Evolutionary conservation across 2,888 invertebrate species (phyloP), one percentile per base, ranked within the genome.

Genomic region (Silvanus unidentatus): DNA sequence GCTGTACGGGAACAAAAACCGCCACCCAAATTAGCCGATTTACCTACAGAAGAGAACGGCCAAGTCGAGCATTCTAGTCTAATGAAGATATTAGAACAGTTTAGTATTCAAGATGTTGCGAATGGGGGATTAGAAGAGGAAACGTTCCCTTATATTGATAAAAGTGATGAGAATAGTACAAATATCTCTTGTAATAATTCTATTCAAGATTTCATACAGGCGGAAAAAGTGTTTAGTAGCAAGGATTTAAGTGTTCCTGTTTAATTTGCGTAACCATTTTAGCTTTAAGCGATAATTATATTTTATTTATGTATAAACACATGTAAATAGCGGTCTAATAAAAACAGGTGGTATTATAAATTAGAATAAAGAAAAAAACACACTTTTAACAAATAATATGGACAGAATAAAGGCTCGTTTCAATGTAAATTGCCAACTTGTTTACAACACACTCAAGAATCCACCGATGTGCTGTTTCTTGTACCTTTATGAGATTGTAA

Each of bases 11-110:
- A 38, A 42, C 32, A 39, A 37, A 35, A 29, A 46, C 13, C 28
- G 41, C 35, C 16, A 14, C 22, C 42, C 2, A 45, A 54, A 22
- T 22, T 22, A 8, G 32, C 32, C 4, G 32, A n/a, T 13, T 46
- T 61, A 28, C 53, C 61, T 8, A 54, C 53, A 1, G 52, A 59
- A 34, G 63, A 64, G 37, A 53, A 62, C 16, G 60, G 57, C 2
- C 49, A 59, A 10, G 59, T 60, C 9, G 70, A 70, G 48, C 70
- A 71, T 55, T 70, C 70, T 6, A 65, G 60, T 53, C 50, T 71
- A 38, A 66, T 71, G 61, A 66, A 63, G 50, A 70, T 71, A 39
- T 51, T 71, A 30, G 65, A 71, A 46, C 61, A 69, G 42, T 69
- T 60, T 42, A 68, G 66, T 41, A 59, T 66, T 32, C 63, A 58